These are phyloP conservation scores for Leptocoma aspasia DNA, from an alignment of 2,113 vertebrate species.

Conservation along the genomic window DNA sequence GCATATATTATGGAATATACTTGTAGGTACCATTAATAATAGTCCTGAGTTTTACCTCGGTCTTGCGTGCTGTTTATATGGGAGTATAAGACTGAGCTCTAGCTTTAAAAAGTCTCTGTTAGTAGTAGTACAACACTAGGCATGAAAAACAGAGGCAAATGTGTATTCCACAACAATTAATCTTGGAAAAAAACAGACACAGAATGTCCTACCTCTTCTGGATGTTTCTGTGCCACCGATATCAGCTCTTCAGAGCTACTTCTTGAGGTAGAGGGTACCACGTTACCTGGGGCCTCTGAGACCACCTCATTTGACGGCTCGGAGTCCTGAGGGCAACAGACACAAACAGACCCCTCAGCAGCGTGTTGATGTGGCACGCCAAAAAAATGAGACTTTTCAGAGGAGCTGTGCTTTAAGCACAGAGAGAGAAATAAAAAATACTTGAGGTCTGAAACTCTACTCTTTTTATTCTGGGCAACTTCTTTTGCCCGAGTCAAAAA, in stretches of 20 bases:
- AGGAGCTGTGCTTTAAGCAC: background rate
- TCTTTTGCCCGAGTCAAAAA: background rate
- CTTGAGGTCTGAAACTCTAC: background rate
- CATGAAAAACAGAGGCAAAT: conserved; percentile 6
- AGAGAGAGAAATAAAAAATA: background rate
- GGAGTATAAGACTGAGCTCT: background rate
- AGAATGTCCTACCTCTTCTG: conserved; percentile 70
- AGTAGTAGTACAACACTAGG: background rate
- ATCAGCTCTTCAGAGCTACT: conserved; percentile 70
- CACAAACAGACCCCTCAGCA: conserved; percentile 67
- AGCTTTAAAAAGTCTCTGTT: background rate
- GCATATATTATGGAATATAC: background rate
- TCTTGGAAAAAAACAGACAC: conserved; percentile 43
- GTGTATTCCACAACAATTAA: background rate
- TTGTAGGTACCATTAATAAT: background rate
- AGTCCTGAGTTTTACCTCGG: background rate
- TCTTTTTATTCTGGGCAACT: background rate
- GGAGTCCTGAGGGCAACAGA: conserved; percentile 69
- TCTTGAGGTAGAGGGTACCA: conserved; percentile 67
- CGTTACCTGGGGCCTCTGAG: conserved; percentile 67
- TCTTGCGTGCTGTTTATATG: background rate
- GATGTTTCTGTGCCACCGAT: conserved; percentile 64
- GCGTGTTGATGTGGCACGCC: conserved; percentile 19
- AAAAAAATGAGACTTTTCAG: background rate
- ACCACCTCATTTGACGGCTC: conserved; percentile 69